A percentile compares a stretch with the other conserved stretches of the same genome.
These are phyloP conservation scores for Sepiola atlantica DNA, from an alignment of 2,888 invertebrate species.

Conservation along the genomic window DNA sequence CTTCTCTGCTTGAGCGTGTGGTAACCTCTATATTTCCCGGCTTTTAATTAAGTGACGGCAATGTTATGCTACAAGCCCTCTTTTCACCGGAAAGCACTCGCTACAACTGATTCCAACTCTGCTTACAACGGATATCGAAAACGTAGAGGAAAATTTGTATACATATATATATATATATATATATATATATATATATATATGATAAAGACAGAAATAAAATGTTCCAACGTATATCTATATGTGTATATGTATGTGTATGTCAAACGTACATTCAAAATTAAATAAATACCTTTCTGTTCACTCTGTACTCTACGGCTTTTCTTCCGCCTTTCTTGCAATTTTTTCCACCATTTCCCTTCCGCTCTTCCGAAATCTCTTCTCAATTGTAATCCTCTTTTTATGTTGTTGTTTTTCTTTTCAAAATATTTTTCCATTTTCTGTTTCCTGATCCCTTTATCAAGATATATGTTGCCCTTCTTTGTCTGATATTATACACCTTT, in stretches of 20 bases:
- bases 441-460: background rate
- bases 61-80: background rate
- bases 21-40: background rate
- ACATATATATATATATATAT: background rate
- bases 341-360: background rate
- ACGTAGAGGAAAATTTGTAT: too few species aligned
- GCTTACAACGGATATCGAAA: constrained; percentile 8
- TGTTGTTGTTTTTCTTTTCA: background rate
- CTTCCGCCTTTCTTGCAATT: background rate
- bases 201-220: too few species aligned
- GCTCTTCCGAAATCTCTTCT: background rate
- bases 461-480: background rate
- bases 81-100: background rate
- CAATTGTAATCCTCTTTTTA: background rate
- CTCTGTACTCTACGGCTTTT: background rate
- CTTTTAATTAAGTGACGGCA: background rate
- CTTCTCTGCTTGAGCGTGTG: background rate
- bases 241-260: too few species aligned
- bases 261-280: background rate
- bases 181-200: too few species aligned
- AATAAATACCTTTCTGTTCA: background rate
- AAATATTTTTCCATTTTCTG: background rate
- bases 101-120: background rate
- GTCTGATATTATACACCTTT: background rate
- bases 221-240: too few species aligned